Conservation (phyloP, 2,113 vertebrate genomes). For the Thymallus thymallus region DNA sequence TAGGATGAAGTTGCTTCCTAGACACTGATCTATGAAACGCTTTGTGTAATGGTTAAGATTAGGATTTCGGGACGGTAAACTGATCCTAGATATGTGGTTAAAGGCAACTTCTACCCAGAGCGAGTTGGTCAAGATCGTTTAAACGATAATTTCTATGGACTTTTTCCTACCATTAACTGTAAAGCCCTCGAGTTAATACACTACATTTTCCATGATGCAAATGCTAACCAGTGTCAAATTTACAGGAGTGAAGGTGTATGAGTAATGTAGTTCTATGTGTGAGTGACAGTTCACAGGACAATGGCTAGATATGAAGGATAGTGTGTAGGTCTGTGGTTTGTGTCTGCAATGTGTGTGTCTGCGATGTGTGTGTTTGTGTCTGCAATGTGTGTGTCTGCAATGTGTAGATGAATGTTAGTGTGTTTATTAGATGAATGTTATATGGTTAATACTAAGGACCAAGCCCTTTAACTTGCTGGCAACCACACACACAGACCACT, state of each 20-base stretch:
- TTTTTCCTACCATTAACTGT: background rate
- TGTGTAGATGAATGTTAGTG: background rate
- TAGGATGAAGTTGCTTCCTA: background rate
- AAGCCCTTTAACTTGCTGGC: constrained; percentile 25
- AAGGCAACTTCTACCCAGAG: background rate
- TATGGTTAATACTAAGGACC: constrained; percentile 19
- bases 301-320: background rate
- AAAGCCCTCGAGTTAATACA: constrained; percentile 17
- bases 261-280: constrained; percentile 9
- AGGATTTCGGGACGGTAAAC: too few species aligned
- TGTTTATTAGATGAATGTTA: constrained; percentile 31
- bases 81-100: too few species aligned
- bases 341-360: constrained; percentile 5
- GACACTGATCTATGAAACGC: background rate
- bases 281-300: background rate
- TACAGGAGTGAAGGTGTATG: constrained; percentile 1
- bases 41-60: too few species aligned
- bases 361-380: constrained; percentile 11
- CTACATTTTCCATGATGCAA: constrained; percentile 51
- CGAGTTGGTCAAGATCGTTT: background rate
- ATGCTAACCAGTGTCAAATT: constrained; percentile 20
- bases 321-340: constrained; percentile 28
- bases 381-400: background rate
- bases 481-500: constrained; percentile 42
- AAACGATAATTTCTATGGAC: background rate